Conservation (phyloP, 2,113 vertebrate species). For the Pterophyllum scalare region DNA sequence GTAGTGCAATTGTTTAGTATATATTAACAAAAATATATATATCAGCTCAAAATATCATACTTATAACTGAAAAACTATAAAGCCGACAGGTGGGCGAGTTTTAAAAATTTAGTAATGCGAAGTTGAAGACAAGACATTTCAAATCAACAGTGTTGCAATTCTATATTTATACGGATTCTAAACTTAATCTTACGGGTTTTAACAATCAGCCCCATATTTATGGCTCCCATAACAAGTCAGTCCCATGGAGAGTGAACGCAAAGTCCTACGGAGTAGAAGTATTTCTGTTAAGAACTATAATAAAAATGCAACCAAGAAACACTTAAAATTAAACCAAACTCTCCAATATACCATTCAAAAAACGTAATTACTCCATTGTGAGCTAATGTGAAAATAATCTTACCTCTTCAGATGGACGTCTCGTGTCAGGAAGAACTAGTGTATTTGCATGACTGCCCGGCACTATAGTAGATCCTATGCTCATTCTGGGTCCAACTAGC, state of each 20-base stretch:
- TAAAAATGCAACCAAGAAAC: background rate
- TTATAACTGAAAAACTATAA: background rate
- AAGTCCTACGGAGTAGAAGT: background rate
- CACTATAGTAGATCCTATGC: constrained; percentile 71
- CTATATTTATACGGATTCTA: no score
- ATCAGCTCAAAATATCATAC: background rate
- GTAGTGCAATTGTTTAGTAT: background rate
- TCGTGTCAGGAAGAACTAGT: constrained; percentile 67
- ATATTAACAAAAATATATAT: background rate
- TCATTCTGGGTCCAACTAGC: constrained; percentile 78
- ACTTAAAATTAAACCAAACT: background rate
- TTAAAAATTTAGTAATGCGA: background rate
- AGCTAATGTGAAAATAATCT: background rate
- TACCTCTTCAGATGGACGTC: constrained; percentile 56
- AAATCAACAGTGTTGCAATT: no score
- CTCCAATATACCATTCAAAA: background rate
- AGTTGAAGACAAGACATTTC: no score
- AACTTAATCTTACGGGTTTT: no score
- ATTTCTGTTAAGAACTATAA: background rate
- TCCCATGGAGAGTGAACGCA: background rate
- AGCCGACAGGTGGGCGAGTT: background rate
- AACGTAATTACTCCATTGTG: background rate
- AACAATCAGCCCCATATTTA: background rate
- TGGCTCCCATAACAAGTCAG: background rate
- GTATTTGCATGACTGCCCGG: constrained; percentile 74